Percentiles rank a stretch among this genome's conserved stretches.
phyloP scores from a whole-genome alignment of 2,888 invertebrate genomes.

The Phortica okadai region DNA sequence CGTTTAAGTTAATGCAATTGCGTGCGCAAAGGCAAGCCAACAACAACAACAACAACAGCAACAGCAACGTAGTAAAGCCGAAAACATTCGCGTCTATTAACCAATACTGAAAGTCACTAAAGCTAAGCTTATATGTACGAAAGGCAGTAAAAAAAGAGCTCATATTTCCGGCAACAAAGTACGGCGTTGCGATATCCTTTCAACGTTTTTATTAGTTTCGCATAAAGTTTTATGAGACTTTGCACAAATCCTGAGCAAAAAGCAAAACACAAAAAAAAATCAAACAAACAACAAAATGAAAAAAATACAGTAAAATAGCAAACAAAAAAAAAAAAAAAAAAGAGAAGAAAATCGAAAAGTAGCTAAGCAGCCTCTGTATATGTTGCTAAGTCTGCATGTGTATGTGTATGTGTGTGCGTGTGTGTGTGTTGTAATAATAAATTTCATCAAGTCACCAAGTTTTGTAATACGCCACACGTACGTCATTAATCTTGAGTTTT shows the following conservation, averaged over 20 bases:
- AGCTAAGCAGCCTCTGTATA: background rate
- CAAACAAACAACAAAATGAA: background rate
- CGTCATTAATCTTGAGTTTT: slow-evolving; percentile 68
- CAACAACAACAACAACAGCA: too few relatives aligned
- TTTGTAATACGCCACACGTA: slow-evolving; percentile 68
- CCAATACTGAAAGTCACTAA: too few relatives aligned
- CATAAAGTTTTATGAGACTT: slow-evolving; percentile 25
- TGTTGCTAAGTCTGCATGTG: background rate
- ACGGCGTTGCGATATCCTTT: background rate
- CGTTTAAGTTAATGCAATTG: too few relatives aligned
- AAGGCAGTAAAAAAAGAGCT: too few relatives aligned
- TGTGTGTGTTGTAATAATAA: slow-evolving; percentile 53
- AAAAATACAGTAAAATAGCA: background rate
- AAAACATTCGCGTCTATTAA: too few relatives aligned
- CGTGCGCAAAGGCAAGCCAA: too few relatives aligned
- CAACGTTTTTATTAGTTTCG: slow-evolving; percentile 23
- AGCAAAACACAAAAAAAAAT: background rate
- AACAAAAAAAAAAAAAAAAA: background rate
- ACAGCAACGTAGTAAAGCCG: too few relatives aligned
- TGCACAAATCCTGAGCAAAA: background rate
- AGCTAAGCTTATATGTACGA: too few relatives aligned
- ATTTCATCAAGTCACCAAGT: slow-evolving; percentile 69
- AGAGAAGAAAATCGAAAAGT: background rate
- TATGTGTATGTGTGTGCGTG: slow-evolving; percentile 10
- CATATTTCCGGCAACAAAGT: slow-evolving; percentile 1